phyloP scores from a whole-genome alignment of 2,797 vertebrate species.

The Hypotaenidia okinawae region DNA sequence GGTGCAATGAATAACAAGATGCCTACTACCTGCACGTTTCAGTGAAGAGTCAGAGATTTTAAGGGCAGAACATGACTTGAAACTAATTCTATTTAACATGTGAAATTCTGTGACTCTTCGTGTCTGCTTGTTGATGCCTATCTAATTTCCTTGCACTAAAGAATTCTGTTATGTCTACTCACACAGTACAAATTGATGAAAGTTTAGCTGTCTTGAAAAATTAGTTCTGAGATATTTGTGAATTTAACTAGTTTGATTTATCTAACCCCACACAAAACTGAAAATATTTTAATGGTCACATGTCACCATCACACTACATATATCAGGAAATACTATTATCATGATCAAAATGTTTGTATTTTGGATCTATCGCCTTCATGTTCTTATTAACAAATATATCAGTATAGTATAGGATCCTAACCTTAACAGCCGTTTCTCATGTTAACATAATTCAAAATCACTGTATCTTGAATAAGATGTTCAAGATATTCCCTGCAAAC shows the following conservation, averaged over 20 bases:
- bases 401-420: background rate
- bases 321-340: background rate
- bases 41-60: background rate
- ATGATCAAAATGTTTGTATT: background rate
- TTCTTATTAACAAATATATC: background rate
- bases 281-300: background rate
- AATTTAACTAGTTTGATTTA: background rate
- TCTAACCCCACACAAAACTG: background rate
- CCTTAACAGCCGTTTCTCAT: background rate
- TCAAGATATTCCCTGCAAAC: background rate
- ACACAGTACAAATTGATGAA: background rate
- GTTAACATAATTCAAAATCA: background rate
- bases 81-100: background rate
- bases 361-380: background rate
- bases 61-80: background rate
- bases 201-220: background rate
- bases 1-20: background rate
- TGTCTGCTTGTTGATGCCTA: background rate
- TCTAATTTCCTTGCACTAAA: background rate
- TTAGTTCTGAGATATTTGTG: background rate
- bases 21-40: background rate
- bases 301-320: background rate
- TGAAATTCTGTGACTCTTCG: background rate
- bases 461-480: too few species aligned
- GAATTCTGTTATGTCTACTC: background rate